A percentile compares a stretch with the other conserved stretches of the same genome.
Conservation (phyloP, 2,888 invertebrate genomes). For the Sympetrum striolatum region DNA sequence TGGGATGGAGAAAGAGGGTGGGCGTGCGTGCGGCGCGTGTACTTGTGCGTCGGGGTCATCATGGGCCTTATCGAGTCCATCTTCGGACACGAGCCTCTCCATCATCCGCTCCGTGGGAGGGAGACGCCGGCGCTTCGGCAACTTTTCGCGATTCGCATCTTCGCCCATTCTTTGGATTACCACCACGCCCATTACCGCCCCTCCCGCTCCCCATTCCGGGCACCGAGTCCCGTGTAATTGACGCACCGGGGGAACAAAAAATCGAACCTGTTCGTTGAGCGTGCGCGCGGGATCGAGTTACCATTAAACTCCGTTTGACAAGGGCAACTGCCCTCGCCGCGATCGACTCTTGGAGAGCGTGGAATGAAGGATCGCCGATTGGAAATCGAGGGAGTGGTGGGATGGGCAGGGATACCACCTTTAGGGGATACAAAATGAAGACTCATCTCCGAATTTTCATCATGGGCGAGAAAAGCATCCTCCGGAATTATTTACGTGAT, state of each 20-base stretch:
- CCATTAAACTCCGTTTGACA: conserved; percentile 28
- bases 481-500: no score
- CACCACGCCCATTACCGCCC: not conserved
- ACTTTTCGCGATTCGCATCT: not conserved
- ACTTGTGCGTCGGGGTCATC: not conserved
- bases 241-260: not conserved
- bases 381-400: not conserved
- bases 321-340: not conserved
- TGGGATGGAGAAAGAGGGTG: not conserved
- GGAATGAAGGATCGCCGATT: not conserved
- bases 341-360: not conserved
- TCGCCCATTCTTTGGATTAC: not conserved
- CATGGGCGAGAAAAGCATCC: no score
- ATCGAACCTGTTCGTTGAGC: conserved; percentile 24
- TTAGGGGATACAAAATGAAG: no score
- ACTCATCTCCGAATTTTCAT: no score
- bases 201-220: not conserved
- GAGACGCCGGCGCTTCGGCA: conserved; percentile 25
- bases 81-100: not conserved
- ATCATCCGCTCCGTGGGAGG: not conserved
- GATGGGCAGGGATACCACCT: no score
- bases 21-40: not conserved
- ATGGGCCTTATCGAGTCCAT: conserved; percentile 20
- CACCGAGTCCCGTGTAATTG: not conserved
- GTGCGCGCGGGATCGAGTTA: conserved; percentile 14